Percentiles rank a stretch among this genome's conserved stretches.
phyloP scores from a whole-genome alignment of 1,140 invertebrate genomes.

The Bathynomus jamesi region DNA sequence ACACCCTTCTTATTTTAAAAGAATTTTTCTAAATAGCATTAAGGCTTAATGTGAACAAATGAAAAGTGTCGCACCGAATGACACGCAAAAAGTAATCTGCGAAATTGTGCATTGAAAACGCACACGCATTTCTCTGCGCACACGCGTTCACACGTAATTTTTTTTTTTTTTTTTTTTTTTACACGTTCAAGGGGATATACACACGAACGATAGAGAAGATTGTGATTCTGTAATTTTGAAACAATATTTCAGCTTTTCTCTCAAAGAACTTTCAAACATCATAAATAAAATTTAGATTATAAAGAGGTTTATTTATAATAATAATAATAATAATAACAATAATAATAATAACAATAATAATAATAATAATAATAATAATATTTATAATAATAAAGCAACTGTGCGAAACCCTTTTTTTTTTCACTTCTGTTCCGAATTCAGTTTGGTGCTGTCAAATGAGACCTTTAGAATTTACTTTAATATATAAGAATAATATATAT shows the following conservation, averaged over 20 bases:
- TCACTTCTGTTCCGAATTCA: no score
- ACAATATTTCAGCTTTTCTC: background rate
- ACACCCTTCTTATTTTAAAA: background rate
- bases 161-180: no score
- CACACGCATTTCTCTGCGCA: background rate
- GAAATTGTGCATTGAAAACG: no score
- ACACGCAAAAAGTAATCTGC: no score
- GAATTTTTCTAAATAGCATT: background rate
- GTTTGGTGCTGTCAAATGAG: no score
- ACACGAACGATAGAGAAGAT: background rate
- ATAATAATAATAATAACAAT: background rate
- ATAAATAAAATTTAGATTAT: no score
- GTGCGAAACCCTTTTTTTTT: no score
- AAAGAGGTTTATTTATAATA: background rate
- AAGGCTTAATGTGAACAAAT: background rate
- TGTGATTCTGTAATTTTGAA: background rate
- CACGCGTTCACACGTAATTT: background rate
- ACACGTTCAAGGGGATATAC: background rate
- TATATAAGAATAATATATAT: no score
- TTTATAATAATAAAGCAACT: background rate
- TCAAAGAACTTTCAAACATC: background rate
- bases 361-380: background rate
- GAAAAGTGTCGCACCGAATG: background rate
- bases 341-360: background rate
- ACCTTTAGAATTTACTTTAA: no score